phyloP scores from a whole-genome alignment of 2,797 vertebrate genomes.

The Eurystomus glaucurus region DNA sequence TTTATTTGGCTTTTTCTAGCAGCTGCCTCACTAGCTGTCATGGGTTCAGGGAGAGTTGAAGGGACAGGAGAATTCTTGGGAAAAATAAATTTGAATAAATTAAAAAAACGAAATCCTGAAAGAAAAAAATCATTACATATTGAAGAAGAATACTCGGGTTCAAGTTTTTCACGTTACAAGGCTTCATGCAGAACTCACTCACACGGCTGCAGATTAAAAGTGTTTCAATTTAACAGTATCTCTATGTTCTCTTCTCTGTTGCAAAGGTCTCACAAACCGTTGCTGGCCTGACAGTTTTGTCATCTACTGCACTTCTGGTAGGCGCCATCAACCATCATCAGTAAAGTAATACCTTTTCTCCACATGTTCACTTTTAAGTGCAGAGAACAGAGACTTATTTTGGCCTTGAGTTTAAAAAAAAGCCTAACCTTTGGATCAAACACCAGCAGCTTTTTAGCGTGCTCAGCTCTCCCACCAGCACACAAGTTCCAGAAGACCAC shows the following conservation, averaged over 20 bases:
- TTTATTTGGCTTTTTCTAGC: slow-evolving; percentile 97
- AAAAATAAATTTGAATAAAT: slow-evolving; percentile 56
- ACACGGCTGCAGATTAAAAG: not conserved
- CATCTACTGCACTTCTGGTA: not conserved
- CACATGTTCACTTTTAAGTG: not conserved
- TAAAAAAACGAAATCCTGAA: slow-evolving; percentile 17
- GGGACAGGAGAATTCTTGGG: slow-evolving; percentile 92
- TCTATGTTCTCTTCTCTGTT: accelerated
- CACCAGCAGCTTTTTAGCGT: not conserved
- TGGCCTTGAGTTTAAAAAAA: not conserved
- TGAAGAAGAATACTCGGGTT: not conserved
- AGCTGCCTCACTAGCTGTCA: slow-evolving; percentile 96
- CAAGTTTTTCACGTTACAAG: not conserved
- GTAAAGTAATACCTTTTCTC: accelerated
- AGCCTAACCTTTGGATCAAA: not conserved
- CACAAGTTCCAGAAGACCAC: not conserved
- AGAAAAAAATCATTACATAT: slow-evolving; percentile 39
- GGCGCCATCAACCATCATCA: not conserved
- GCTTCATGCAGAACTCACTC: not conserved
- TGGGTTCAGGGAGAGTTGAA: slow-evolving; percentile 92
- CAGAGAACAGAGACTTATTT: not conserved
- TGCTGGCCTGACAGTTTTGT: not conserved
- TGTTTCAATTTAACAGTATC: not conserved
- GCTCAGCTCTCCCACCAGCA: not conserved
- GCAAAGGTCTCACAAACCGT: accelerated